Conservation (phyloP, 2,797 vertebrate genomes). For the Coregonus suidteri region DNA sequence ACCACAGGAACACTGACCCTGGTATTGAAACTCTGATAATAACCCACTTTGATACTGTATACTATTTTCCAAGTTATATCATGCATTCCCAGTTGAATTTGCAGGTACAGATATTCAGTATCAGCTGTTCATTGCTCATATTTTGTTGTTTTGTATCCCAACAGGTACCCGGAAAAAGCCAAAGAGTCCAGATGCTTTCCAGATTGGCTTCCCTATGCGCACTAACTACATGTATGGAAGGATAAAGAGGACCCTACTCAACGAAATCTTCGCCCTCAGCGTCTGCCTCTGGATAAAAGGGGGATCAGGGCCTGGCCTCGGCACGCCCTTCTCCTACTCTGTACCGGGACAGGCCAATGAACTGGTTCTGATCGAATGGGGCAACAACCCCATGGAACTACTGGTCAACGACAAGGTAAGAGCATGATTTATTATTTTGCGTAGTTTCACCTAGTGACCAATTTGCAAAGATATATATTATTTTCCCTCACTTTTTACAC, state of each 20-base stretch:
- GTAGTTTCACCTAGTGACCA: not conserved
- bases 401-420: slow-evolving; percentile 81
- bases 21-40: slow-evolving; percentile 47
- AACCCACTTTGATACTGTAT: not conserved
- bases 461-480: not conserved
- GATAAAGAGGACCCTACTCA: slow-evolving; percentile 76
- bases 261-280: slow-evolving; percentile 82
- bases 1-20: slow-evolving; percentile 60
- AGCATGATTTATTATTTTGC: not conserved
- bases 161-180: slow-evolving; percentile 70
- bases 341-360: slow-evolving; percentile 85
- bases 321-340: slow-evolving; percentile 85
- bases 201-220: slow-evolving; percentile 83
- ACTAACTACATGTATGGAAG: slow-evolving; percentile 85
- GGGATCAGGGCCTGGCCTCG: slow-evolving; percentile 74
- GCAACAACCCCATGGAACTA: slow-evolving; percentile 84
- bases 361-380: slow-evolving; percentile 85
- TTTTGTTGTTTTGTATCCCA: slow-evolving; percentile 27
- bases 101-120: not conserved
- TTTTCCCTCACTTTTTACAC: not conserved
- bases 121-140: not conserved
- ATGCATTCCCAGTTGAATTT: not conserved
- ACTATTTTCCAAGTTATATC: not conserved
- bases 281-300: slow-evolving; percentile 83
- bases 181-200: slow-evolving; percentile 75